These are phyloP conservation scores for Channallabes apus DNA, from an alignment of 2,797 vertebrate species.

Conservation along the genomic window DNA sequence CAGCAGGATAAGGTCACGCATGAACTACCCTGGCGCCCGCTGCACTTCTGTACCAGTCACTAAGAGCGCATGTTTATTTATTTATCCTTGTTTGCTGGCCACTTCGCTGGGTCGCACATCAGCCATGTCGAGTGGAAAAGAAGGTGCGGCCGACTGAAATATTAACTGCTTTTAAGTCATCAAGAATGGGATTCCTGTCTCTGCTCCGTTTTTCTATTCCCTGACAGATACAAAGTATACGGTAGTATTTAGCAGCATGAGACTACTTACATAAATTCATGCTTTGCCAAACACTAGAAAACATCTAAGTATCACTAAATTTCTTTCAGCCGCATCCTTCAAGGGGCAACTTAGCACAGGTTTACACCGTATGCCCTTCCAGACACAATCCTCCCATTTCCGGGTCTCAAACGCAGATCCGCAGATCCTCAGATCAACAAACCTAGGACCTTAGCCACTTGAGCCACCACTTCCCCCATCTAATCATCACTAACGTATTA, in stretches of 20 bases:
- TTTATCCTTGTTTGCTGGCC: slow-evolving; percentile 51
- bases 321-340: no score
- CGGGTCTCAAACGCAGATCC: no score
- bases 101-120: slow-evolving; percentile 44
- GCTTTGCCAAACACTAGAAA: background rate
- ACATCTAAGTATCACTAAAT: no score
- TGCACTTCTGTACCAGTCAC: slow-evolving; percentile 26
- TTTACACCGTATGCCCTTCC: no score
- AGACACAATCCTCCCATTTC: no score
- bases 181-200: slow-evolving; percentile 11
- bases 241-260: background rate
- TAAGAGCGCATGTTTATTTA: slow-evolving; percentile 54
- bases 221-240: slow-evolving; percentile 27
- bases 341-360: no score
- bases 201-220: background rate
- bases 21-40: slow-evolving; percentile 41
- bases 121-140: slow-evolving; percentile 31
- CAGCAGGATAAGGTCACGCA: slow-evolving; percentile 58
- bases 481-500: background rate
- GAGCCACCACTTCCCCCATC: no score
- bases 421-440: no score
- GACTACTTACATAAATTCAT: background rate
- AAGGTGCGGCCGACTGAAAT: slow-evolving; percentile 39
- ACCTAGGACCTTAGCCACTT: no score
- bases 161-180: slow-evolving; percentile 45